A percentile compares a stretch with the other conserved stretches of the same genome.
These are phyloP conservation scores for Xenopus laevis DNA, from an alignment of 2,113 vertebrate species.

Conservation along the genomic window DNA sequence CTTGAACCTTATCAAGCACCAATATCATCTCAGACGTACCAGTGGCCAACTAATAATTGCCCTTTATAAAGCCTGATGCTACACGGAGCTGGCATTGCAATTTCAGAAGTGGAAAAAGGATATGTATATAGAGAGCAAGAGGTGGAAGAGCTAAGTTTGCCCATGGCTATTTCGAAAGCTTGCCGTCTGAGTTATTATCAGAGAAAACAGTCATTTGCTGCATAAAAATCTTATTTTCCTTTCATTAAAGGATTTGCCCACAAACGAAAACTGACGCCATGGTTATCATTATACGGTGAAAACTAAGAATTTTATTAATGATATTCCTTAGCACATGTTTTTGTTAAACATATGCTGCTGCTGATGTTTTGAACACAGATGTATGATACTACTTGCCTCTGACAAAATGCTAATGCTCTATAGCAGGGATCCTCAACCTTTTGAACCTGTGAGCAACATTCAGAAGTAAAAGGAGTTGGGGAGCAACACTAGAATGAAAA, in stretches of 20 bases:
- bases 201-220: slow-evolving; percentile 9
- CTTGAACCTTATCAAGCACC: slow-evolving; percentile 65
- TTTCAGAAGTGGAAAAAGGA: slow-evolving; percentile 61
- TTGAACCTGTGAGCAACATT: no score
- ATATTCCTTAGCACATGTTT: slow-evolving; percentile 5
- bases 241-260: slow-evolving; percentile 32
- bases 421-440: no score
- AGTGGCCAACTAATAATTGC: slow-evolving; percentile 76
- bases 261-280: slow-evolving; percentile 35
- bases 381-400: no score
- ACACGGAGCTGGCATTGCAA: slow-evolving; percentile 79
- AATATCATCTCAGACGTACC: slow-evolving; percentile 69
- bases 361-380: background rate
- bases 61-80: slow-evolving; percentile 77
- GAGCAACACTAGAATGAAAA: no score
- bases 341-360: slow-evolving; percentile 1
- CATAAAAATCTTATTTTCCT: slow-evolving; percentile 37
- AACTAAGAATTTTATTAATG: slow-evolving; percentile 2
- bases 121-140: slow-evolving; percentile 14
- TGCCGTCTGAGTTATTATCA: slow-evolving; percentile 44
- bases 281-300: slow-evolving; percentile 21
- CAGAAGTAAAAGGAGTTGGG: no score
- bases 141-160: slow-evolving; percentile 63
- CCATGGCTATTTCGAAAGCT: slow-evolving; percentile 58
- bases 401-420: no score